Base-by-base conservation (phyloP, 2,888 invertebrate species). In the Netelia fuscicornis region DNA sequence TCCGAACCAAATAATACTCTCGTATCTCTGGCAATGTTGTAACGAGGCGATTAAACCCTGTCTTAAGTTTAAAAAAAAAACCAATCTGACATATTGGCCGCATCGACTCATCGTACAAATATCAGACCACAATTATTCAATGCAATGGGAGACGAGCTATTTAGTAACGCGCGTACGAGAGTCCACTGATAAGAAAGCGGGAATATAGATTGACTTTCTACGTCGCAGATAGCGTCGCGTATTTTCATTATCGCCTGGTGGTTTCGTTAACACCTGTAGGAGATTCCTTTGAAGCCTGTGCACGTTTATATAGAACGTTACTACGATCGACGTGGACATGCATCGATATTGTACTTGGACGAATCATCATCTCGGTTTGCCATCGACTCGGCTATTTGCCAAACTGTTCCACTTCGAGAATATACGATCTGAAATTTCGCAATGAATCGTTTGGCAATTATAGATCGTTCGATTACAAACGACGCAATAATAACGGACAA, bases 191-290 rank as follows among this genome's bases (percentile, higher is more conserved):
- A 81, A 81, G 81, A 81, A 54, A 81, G 75, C 58, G 52, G 65
- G 20, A 68, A 67, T 42, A 56, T 11, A 25, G 48, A 37, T 76
- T 76, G 52, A 71, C 71, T 72, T 60, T 81, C 72, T 72, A 81
- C 81, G 81, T 74, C 84, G 84, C 77, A 84, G 84, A 81, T 77
- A 70, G 81, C 74, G 70, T 71, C 52, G 74, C 25, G 52, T 75
- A 58, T 75, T 83, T 71, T 75, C 78, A 82, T 79, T 85, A 71
- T 79, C 78, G 44, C 54, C 42, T 79, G 13, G 54, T 13, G 23
- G 23, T 65, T 67, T 65, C 70, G 23, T 75, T 71, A 79, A 71
- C 81, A 82, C 81, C 78, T 81, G 77, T 37, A 44, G 25, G 65
- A 56, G 72, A 76, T 54, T 67, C 52, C 70, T 70, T 70, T 23